Percentiles rank a stretch among this genome's conserved stretches.
These are phyloP conservation scores for Hippocampus guttulatus DNA, from an alignment of 2,113 vertebrate species.

Conservation along the genomic window DNA sequence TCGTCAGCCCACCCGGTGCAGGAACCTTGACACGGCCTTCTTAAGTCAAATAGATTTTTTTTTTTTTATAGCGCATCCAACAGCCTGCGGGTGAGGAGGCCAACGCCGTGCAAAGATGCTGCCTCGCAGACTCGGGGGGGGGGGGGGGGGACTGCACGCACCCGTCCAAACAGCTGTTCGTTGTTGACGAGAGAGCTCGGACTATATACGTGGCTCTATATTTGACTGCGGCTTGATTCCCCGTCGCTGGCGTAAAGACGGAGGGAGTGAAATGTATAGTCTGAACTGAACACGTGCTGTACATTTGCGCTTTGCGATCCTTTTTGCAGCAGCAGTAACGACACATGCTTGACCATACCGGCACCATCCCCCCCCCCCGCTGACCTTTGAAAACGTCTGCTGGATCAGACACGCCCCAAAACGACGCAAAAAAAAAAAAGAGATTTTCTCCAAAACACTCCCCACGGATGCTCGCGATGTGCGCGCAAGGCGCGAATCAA, in stretches of 20 bases:
- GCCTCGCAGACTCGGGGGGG: slow-evolving; percentile 47
- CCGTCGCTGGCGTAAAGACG: background rate
- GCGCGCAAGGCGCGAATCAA: slow-evolving; percentile 2
- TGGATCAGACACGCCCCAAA: too few species aligned
- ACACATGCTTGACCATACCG: background rate
- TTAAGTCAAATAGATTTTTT: slow-evolving; percentile 29
- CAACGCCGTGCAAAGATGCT: slow-evolving; percentile 33
- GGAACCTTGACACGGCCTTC: slow-evolving; percentile 36
- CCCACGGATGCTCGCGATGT: slow-evolving; percentile 41
- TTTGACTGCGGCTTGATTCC: slow-evolving; percentile 3
- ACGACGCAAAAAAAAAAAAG: too few species aligned
- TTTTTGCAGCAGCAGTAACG: background rate
- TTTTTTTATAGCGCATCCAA: background rate
- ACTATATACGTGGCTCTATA: slow-evolving; percentile 15
- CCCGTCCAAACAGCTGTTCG: slow-evolving; percentile 60
- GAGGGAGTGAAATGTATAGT: background rate
- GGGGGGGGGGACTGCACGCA: slow-evolving; percentile 41
- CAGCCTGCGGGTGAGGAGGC: slow-evolving; percentile 11
- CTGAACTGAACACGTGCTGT: background rate
- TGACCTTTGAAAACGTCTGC: slow-evolving; percentile 33
- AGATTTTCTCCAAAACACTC: slow-evolving; percentile 26
- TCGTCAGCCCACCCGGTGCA: slow-evolving; percentile 1
- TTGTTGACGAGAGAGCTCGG: slow-evolving; percentile 14
- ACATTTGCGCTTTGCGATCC: background rate
- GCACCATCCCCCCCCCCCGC: background rate